Base-by-base conservation (phyloP, 2,888 invertebrate species). In the Trachelus troglodyta region DNA sequence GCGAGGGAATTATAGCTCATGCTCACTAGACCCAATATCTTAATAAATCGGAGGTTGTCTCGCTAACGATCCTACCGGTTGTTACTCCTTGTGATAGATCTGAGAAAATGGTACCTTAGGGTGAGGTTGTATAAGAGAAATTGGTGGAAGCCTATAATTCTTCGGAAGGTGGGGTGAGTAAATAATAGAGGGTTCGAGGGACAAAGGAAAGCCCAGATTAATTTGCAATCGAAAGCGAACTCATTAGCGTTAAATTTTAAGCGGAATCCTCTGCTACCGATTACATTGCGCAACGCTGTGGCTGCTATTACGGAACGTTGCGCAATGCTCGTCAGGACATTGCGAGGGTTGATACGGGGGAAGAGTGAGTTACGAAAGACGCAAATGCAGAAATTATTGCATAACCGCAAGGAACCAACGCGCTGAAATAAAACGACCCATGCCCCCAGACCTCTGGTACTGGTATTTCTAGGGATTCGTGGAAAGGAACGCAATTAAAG, bases 401-500 rank as follows among this genome's bases (percentile, higher is more conserved):
- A 85, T 87, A 89, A 88, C 82, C 82, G 80, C 80, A 80, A 83
- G 85, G 83, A 84, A 83, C 83, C 79, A 76, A 79, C 78, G 81
- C 83, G 83, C 80, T 81, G 23, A 56, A 56, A 56, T 56, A 23
- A 56, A 56, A 56, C 56, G 56, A 56, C 15, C 56, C 23, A 56
- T 15, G 12, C 69, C 12, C 12, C 30, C 71, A 71, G 71, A 34
- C 30, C 71, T 30, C 71, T 30, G 31, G 78, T 56, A 68, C 56
- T 23, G 71, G 71, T 83, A 83, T 83, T 89, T 82, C 85, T 88
- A 89, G 83, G 89, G 88, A 85, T 90, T 89, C 88, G 78, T 81
- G 74, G 84, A 84, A 85, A 83, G 85, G 85, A 85, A 86, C 85
- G 88, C 89, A 90, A 90, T 90, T 89, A 90, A 89, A 90, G 87